A percentile compares a stretch with the other conserved stretches of the same genome.
phyloP scores from a whole-genome alignment of 2,113 vertebrate species.

The Platichthys stellatus region DNA sequence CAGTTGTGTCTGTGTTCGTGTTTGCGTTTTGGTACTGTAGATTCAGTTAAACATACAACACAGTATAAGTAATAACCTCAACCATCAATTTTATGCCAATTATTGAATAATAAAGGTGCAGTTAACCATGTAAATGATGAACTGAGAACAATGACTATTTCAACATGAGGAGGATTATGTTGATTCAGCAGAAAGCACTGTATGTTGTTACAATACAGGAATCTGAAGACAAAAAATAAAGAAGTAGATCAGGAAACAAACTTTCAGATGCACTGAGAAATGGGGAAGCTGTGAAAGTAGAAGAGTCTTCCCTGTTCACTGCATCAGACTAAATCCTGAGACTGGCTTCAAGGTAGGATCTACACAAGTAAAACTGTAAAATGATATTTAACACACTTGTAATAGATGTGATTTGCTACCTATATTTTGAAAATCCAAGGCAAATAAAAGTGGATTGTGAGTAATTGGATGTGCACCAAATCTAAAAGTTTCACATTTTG shows the following conservation, averaged over 20 bases:
- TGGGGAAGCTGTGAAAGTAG: conserved; percentile 2
- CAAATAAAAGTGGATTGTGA: no score
- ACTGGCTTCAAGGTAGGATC: conserved; percentile 46
- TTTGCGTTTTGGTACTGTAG: background rate
- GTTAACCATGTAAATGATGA: background rate
- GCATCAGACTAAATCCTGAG: background rate
- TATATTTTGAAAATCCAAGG: no score
- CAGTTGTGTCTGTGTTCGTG: no score
- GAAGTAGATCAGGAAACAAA: background rate
- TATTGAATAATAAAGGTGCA: background rate
- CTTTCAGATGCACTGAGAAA: conserved; percentile 13
- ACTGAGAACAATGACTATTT: background rate
- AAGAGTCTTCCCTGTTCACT: background rate
- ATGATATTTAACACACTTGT: background rate
- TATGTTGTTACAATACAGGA: background rate
- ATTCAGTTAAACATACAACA: no score
- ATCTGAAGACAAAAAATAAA: background rate
- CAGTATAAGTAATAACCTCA: no score
- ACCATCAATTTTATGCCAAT: background rate
- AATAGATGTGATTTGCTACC: background rate
- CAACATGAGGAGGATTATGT: background rate
- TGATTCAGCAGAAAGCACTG: background rate
- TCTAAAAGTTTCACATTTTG: background rate
- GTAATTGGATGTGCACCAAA: no score
- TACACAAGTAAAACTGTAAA: background rate